Conservation (phyloP, 2,888 invertebrate species). For the Drosophila mettleri region DNA sequence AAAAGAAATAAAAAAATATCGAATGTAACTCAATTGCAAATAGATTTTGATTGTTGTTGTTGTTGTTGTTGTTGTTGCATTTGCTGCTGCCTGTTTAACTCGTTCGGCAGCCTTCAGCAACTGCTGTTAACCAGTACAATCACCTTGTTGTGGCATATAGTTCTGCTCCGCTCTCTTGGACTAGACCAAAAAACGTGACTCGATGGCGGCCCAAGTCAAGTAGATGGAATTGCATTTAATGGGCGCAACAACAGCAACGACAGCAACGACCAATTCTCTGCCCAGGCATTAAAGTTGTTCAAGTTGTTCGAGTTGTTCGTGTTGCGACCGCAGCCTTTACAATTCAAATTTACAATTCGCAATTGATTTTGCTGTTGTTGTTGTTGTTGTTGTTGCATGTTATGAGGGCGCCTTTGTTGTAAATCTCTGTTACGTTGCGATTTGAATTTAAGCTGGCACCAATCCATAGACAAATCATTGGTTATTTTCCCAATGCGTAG, state of each 20-base stretch:
- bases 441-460: constrained; percentile 68
- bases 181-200: constrained; percentile 71
- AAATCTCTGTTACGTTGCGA: constrained; percentile 56
- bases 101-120: constrained; percentile 76
- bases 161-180: constrained; percentile 28
- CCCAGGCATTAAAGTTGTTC: constrained; percentile 52
- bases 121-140: constrained; percentile 76
- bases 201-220: constrained; percentile 60
- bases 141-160: constrained; percentile 54
- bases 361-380: constrained; percentile 55
- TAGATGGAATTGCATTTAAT: constrained; percentile 78
- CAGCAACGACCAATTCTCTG: constrained; percentile 53
- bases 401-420: constrained; percentile 51
- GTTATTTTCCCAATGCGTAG: constrained; percentile 42
- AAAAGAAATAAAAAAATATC: no score
- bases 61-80: constrained; percentile 2
- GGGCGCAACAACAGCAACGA: constrained; percentile 50
- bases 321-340: constrained; percentile 52
- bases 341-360: constrained; percentile 69
- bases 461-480: constrained; percentile 60
- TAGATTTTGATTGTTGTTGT: constrained; percentile 44
- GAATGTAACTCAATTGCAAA: constrained; percentile 74
- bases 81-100: constrained; percentile 54
- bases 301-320: constrained; percentile 34
- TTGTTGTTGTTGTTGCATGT: constrained; percentile 9